Evolutionary conservation across 1,140 invertebrate genomes (phyloP).

Genomic region (Magallana gigas): DNA sequence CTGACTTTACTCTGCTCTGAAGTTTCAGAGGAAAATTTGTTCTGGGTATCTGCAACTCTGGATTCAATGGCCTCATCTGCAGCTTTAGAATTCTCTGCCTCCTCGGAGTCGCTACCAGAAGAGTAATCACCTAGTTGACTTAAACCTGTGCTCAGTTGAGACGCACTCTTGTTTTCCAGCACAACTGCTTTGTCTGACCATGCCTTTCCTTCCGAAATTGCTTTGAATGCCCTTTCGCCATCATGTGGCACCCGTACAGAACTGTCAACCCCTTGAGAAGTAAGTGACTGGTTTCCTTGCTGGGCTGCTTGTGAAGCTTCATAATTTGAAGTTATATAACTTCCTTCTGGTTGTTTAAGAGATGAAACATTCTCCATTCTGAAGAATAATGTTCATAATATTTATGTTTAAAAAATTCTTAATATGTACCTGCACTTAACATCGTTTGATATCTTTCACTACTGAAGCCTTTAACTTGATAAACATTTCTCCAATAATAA

Average conservation of each 20-base stretch:
- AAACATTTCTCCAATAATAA: too few relatives aligned
- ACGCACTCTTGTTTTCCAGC: slow-evolving; percentile 1
- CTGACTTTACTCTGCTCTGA: background rate
- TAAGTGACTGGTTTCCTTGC: background rate
- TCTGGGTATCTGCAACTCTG: background rate
- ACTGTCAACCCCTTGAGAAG: background rate
- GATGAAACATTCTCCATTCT: slow-evolving; percentile 1
- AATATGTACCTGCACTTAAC: too few relatives aligned
- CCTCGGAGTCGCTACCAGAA: slow-evolving; percentile 16
- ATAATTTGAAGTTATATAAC: slow-evolving; percentile 9
- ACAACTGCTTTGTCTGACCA: background rate
- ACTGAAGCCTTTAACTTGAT: too few relatives aligned
- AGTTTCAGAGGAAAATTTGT: background rate
- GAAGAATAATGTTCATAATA: background rate
- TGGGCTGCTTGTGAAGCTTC: background rate
- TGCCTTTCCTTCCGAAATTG: background rate
- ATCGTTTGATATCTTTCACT: too few relatives aligned
- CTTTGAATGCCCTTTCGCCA: background rate
- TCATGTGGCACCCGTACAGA: background rate
- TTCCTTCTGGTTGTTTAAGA: background rate
- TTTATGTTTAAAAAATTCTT: too few relatives aligned
- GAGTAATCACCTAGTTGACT: slow-evolving; percentile 16
- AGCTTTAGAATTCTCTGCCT: background rate
- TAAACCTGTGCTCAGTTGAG: slow-evolving; percentile 13
- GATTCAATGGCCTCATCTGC: background rate